Percentiles rank a stretch among this genome's conserved stretches.
Evolutionary conservation across 2,888 invertebrate genomes (phyloP).

Genomic region (Ernsta delagoae): DNA sequence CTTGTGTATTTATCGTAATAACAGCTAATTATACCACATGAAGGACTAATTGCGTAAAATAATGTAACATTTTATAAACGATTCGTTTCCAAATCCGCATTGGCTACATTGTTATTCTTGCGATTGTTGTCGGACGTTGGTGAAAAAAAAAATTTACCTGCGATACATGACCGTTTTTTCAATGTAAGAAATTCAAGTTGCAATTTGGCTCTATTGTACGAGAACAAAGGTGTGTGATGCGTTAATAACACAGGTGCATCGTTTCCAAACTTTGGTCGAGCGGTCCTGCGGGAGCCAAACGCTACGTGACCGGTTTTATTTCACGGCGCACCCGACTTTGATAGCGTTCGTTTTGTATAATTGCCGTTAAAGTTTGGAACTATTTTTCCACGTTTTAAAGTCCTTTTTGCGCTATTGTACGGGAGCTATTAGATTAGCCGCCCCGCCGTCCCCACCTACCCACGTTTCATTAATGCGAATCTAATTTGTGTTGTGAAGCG

Average conservation of each 20-base stretch:
- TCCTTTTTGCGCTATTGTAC: slow-evolving; percentile 68
- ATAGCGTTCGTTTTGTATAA: slow-evolving; percentile 76
- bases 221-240: slow-evolving; percentile 79
- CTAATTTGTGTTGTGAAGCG: slow-evolving; percentile 69
- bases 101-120: background rate
- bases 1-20: too few species aligned
- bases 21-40: too few species aligned
- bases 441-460: slow-evolving; percentile 56
- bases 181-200: slow-evolving; percentile 77
- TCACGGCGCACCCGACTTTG: slow-evolving; percentile 72
- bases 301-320: slow-evolving; percentile 77
- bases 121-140: slow-evolving; percentile 10
- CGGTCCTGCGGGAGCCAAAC: slow-evolving; percentile 52
- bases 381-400: slow-evolving; percentile 72
- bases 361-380: slow-evolving; percentile 74
- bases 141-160: slow-evolving; percentile 57
- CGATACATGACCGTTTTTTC: slow-evolving; percentile 53
- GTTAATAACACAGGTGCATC: slow-evolving; percentile 82
- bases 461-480: slow-evolving; percentile 79
- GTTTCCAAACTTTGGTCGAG: slow-evolving; percentile 63
- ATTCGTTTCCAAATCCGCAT: background rate
- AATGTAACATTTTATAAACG: background rate
- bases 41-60: background rate
- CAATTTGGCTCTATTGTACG: slow-evolving; percentile 81
- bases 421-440: slow-evolving; percentile 66